Evolutionary conservation across 2,797 vertebrate genomes (phyloP).

Genomic region (Neosalanx taihuensis): DNA sequence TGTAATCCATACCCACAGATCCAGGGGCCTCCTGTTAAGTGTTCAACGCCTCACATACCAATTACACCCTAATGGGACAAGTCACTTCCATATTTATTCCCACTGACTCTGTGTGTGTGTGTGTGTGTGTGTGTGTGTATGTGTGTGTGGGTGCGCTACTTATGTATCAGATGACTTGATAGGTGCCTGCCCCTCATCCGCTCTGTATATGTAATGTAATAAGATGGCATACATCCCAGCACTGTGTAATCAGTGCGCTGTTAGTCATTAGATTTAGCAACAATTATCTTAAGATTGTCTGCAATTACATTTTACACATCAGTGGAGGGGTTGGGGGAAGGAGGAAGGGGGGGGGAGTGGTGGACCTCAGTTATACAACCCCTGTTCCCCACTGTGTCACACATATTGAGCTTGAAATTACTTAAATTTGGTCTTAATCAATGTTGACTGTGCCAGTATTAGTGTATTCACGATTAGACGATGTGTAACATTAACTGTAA

Average conservation of each 20-base stretch:
- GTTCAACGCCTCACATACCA: slow-evolving; percentile 28
- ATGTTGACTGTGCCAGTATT: too few relatives aligned
- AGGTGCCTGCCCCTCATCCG: slow-evolving; percentile 45
- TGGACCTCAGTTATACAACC: too few relatives aligned
- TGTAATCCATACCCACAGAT: slow-evolving; percentile 41
- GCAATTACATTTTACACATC: slow-evolving; percentile 53
- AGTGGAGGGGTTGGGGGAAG: too few relatives aligned
- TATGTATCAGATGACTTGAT: slow-evolving; percentile 17
- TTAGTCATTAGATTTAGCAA: slow-evolving; percentile 51
- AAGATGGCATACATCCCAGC: slow-evolving; percentile 44
- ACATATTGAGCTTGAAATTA: neutral
- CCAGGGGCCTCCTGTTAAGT: slow-evolving; percentile 42
- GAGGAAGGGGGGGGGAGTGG: too few relatives aligned
- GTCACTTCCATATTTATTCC: slow-evolving; percentile 17
- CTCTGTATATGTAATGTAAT: slow-evolving; percentile 37
- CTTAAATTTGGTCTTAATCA: too few relatives aligned
- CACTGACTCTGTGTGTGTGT: slow-evolving; percentile 2
- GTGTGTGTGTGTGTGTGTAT: neutral
- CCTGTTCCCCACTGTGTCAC: neutral
- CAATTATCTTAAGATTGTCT: slow-evolving; percentile 51
- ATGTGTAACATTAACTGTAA: too few relatives aligned
- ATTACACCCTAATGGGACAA: neutral
- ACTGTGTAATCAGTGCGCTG: slow-evolving; percentile 29
- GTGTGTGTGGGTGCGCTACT: slow-evolving; percentile 28
- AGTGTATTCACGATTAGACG: too few relatives aligned